Percentiles rank a stretch among this genome's conserved stretches.
Conservation (phyloP, 2,797 vertebrate species). For the Cirrhinus mrigala region DNA sequence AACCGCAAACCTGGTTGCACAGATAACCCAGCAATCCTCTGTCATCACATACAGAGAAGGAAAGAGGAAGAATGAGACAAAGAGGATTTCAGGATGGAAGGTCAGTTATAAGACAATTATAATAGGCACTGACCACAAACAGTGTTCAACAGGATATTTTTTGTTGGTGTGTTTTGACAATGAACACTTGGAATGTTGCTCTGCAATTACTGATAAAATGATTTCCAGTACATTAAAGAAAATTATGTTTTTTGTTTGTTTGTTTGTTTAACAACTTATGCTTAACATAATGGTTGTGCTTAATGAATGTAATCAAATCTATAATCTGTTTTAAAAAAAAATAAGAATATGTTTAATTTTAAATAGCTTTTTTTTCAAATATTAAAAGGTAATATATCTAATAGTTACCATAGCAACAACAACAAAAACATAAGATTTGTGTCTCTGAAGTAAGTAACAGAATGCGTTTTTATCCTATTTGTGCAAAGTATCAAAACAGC, state of each 20-base stretch:
- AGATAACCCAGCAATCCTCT: constrained; percentile 75
- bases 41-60: neutral
- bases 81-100: neutral
- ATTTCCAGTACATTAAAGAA: no score
- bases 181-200: neutral
- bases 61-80: neutral
- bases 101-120: neutral
- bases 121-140: neutral
- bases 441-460: neutral
- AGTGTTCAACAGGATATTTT: neutral
- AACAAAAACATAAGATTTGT: no score
- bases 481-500: no score
- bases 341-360: neutral
- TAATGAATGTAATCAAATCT: neutral
- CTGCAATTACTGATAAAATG: neutral
- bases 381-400: neutral
- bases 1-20: constrained; percentile 70
- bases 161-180: neutral
- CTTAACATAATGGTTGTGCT: neutral
- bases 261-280: no score
- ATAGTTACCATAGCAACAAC: no score
- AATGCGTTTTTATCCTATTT: neutral
- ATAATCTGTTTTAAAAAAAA: neutral
- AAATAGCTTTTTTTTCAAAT: no score
- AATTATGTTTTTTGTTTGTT: no score